Conservation (phyloP, 2,113 vertebrate genomes). For the Pelobates fuscus region DNA sequence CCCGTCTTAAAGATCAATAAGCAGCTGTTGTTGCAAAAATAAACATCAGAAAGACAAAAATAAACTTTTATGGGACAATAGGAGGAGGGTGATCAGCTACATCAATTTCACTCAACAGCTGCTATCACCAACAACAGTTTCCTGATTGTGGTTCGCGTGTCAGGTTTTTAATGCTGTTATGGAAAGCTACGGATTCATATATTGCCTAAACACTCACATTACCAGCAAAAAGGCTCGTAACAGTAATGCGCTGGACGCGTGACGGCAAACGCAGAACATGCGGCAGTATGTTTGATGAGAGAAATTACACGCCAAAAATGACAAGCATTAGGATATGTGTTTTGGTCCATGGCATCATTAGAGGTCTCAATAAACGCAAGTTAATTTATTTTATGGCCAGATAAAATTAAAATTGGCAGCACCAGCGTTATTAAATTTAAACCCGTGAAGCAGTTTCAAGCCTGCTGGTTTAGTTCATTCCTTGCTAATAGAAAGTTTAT, state of each 20-base stretch:
- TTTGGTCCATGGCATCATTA: constrained; percentile 40
- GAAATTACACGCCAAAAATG: constrained; percentile 34
- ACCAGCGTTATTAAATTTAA: constrained; percentile 34
- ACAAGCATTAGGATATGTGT: constrained; percentile 24
- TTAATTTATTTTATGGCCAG: constrained; percentile 48
- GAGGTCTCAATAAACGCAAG: constrained; percentile 37
- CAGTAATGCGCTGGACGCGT: constrained; percentile 30
- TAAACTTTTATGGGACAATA: constrained; percentile 52
- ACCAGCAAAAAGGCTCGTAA: constrained; percentile 35
- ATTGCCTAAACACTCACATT: constrained; percentile 43
- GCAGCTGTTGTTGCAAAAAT: constrained; percentile 49
- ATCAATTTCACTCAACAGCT: constrained; percentile 49
- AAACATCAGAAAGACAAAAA: constrained; percentile 51
- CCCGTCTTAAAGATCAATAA: constrained; percentile 45
- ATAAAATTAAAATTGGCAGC: constrained; percentile 42
- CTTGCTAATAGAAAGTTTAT: not conserved
- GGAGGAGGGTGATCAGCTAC: constrained; percentile 45
- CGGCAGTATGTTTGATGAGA: constrained; percentile 20
- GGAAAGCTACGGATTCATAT: constrained; percentile 9
- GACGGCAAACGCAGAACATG: constrained; percentile 30
- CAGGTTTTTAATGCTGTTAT: constrained; percentile 38
- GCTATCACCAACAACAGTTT: constrained; percentile 39
- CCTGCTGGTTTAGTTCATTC: constrained; percentile 5
- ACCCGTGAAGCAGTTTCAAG: constrained; percentile 26
- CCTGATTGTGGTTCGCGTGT: constrained; percentile 47